These are phyloP conservation scores for Hermaeophaga mercurialis DNA, from an alignment of 2,888 invertebrate genomes.

Conservation along the genomic window DNA sequence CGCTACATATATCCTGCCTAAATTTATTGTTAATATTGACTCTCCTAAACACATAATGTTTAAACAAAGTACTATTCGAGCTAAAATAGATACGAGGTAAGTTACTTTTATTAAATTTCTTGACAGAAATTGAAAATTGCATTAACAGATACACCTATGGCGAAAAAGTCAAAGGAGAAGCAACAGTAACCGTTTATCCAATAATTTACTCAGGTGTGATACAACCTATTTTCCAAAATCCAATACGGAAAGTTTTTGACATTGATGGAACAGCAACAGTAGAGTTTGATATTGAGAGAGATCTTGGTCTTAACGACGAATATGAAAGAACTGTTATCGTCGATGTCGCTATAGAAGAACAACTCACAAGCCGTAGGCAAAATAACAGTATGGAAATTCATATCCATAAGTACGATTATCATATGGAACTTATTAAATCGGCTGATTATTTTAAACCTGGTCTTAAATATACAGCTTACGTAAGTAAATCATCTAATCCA, in stretches of 20 bases:
- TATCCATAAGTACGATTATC: constrained; percentile 78
- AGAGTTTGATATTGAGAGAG: constrained; percentile 76
- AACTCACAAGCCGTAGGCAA: constrained; percentile 82
- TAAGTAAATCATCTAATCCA: too few relatives aligned
- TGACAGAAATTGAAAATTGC: background rate
- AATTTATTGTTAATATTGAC: constrained; percentile 87
- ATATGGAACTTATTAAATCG: constrained; percentile 76
- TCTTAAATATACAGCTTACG: constrained; percentile 81
- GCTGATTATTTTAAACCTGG: constrained; percentile 90
- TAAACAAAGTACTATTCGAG: constrained; percentile 76
- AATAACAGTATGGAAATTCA: constrained; percentile 75
- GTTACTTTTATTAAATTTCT: constrained; percentile 38
- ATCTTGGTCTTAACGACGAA: constrained; percentile 78
- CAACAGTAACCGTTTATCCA: constrained; percentile 83
- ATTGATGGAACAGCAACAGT: constrained; percentile 69
- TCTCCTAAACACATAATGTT: constrained; percentile 83
- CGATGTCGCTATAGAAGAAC: constrained; percentile 89
- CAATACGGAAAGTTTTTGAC: constrained; percentile 73
- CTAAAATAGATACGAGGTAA: constrained; percentile 83
- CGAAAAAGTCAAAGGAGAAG: constrained; percentile 83
- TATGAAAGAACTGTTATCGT: constrained; percentile 81
- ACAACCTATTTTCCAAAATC: constrained; percentile 75
- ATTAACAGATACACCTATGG: constrained; percentile 62
- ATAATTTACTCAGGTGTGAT: constrained; percentile 79
- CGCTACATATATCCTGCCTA: constrained; percentile 91